Conservation (phyloP, 2,113 vertebrate genomes). For the Tympanuchus pallidicinctus region DNA sequence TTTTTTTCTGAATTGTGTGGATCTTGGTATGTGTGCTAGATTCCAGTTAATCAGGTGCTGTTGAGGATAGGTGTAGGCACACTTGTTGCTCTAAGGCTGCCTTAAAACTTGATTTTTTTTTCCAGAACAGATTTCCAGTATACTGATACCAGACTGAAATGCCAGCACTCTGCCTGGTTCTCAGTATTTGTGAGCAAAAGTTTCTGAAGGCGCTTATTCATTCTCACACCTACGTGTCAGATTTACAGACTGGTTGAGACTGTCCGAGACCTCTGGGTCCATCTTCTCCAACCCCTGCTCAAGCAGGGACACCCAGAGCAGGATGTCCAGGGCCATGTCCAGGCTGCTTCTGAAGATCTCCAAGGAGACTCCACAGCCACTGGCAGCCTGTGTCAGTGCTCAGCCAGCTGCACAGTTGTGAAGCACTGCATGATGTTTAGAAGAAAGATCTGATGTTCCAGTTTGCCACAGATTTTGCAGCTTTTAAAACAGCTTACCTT, state of each 20-base stretch:
- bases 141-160: background rate
- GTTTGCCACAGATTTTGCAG: background rate
- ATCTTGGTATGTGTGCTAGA: background rate
- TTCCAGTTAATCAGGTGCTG: background rate
- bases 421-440: background rate
- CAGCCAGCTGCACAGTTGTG: background rate
- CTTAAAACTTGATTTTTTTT: background rate
- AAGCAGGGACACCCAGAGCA: background rate
- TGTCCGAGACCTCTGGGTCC: background rate
- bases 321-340: background rate
- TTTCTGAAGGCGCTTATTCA: background rate
- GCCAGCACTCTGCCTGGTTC: background rate
- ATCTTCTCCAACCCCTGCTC: background rate
- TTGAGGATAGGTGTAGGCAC: background rate
- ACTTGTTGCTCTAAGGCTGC: background rate
- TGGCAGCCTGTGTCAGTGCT: background rate
- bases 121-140: background rate
- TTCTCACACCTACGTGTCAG: background rate
- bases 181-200: background rate
- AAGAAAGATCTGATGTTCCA: background rate
- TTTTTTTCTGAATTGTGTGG: background rate
- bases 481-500: background rate
- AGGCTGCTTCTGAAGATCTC: background rate
- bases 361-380: background rate
- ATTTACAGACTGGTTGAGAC: background rate